Percentiles rank a stretch among this genome's conserved stretches.
phyloP scores from a whole-genome alignment of 2,888 invertebrate species.

The Trichopoda pennipes region DNA sequence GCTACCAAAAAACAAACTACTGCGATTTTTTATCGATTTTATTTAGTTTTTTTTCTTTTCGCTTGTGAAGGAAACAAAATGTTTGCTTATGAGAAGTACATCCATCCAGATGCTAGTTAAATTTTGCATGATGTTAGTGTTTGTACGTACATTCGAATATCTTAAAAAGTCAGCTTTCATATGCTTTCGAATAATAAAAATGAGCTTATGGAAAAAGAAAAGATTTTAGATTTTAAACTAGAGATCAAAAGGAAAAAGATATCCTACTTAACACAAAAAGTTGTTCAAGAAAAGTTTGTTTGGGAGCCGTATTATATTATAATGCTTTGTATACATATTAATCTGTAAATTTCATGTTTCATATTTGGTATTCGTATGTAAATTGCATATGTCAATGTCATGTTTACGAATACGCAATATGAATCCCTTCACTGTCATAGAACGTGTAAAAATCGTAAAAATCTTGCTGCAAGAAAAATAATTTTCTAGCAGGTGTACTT shows the following conservation, averaged over 20 bases:
- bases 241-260: neutral
- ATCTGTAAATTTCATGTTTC: too few species aligned
- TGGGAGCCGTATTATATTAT: too few species aligned
- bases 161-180: slow-evolving; percentile 31
- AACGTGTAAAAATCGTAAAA: too few species aligned
- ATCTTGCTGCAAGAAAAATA: too few species aligned
- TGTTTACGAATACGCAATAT: too few species aligned
- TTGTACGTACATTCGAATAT: slow-evolving; percentile 19
- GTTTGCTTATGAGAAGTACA: slow-evolving; percentile 53
- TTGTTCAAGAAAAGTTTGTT: neutral
- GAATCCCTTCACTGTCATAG: too few species aligned
- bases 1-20: slow-evolving; percentile 53
- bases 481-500: too few species aligned
- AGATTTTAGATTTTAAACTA: neutral
- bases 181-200: slow-evolving; percentile 20
- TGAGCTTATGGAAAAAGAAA: neutral
- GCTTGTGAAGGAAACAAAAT: slow-evolving; percentile 39
- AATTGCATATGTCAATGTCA: too few species aligned
- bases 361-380: too few species aligned
- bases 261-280: neutral
- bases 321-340: too few species aligned
- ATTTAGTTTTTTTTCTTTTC: slow-evolving; percentile 1
- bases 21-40: slow-evolving; percentile 44
- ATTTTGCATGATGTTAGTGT: slow-evolving; percentile 55
- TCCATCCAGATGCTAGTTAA: slow-evolving; percentile 61